Evolutionary conservation across 2,888 invertebrate genomes (phyloP).

Genomic region (Alviniconcha strummeri): DNA sequence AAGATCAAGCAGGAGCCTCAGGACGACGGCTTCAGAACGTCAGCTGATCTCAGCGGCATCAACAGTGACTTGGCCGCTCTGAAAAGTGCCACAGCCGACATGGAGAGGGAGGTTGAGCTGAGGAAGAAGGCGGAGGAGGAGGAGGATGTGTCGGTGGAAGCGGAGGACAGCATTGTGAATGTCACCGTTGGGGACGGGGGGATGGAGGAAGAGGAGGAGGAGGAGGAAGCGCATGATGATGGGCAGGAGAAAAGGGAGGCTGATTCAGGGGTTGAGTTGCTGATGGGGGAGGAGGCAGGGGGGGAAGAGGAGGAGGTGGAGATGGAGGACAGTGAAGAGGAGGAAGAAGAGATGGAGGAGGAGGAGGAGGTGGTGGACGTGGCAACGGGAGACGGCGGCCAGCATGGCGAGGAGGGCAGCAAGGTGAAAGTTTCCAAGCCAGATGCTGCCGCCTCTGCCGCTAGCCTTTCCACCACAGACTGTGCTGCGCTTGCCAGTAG

Average conservation of each 20-base stretch:
- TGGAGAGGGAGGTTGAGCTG: slow-evolving; percentile 27
- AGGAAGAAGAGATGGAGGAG: not conserved
- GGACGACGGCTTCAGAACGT: slow-evolving; percentile 21
- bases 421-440: not conserved
- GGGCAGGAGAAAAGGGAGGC: not conserved
- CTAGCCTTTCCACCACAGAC: not conserved
- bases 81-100: not conserved
- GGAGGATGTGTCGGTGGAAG: slow-evolving; percentile 31
- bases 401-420: slow-evolving; percentile 5
- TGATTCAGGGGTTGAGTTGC: not conserved
- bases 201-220: slow-evolving; percentile 11
- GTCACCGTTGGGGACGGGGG: slow-evolving; percentile 19
- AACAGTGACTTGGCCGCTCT: slow-evolving; percentile 10
- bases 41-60: not conserved
- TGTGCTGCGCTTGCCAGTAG: not conserved
- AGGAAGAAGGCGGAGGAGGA: slow-evolving; percentile 34
- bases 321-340: not conserved
- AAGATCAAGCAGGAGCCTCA: slow-evolving; percentile 38
- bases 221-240: slow-evolving; percentile 4
- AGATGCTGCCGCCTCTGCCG: not conserved
- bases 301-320: slow-evolving; percentile 14
- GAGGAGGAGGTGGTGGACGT: slow-evolving; percentile 14
- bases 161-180: slow-evolving; percentile 27
- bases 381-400: slow-evolving; percentile 23
- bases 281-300: not conserved